Base-by-base conservation (phyloP, 2,113 vertebrate genomes). In the Otis tarda region DNA sequence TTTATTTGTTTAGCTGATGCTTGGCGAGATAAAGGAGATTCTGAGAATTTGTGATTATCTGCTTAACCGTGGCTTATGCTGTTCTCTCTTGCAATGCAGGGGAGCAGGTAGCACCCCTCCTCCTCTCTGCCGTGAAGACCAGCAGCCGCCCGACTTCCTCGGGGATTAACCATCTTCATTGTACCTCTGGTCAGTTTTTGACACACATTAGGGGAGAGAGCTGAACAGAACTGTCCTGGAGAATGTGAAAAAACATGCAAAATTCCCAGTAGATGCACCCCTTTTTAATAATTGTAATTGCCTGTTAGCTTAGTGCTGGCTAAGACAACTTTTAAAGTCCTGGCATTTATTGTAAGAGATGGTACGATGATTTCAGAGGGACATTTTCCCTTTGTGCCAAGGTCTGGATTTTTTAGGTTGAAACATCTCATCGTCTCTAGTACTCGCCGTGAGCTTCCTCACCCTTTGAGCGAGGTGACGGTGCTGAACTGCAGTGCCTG, bases 361-460 rank as follows among this genome's bases (percentile, higher is more conserved):
- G 7, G 10, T 12, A 12, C 0, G 11, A 30, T 56, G 12, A 82
- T 60, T 75, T 67, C 47, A 28, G 65, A 61, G 45, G 49, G 60
- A 50, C 0, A 0, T 52, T 60, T 47, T 79, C 53, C 45, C 33
- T 93, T 61, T 68, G 56, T 43, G 10, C 47, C 14, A 7, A 33
- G 28, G 9, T 12, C 27, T 47, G 13, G 12, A n/a, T 60, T 4
- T 27, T 28, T 76, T 16, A 8, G 49, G 27, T 68, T 27, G 25
- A 35, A 69, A 35, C 17, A 30, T 43, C 35, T 23, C n/a, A 3
- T 6, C 33, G 14, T 60, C 35, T 57, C 2, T 13, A 2, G 25
- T 2, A 1, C n/a, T 30, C 1, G 0, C 3, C 0, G 1, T 25
- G 56, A 55, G 2, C 27, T 25, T 27, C 21, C 24, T 61, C 12